Evolutionary conservation across 2,888 invertebrate species (phyloP).

Genomic region (Rhorus exstirpatorius): DNA sequence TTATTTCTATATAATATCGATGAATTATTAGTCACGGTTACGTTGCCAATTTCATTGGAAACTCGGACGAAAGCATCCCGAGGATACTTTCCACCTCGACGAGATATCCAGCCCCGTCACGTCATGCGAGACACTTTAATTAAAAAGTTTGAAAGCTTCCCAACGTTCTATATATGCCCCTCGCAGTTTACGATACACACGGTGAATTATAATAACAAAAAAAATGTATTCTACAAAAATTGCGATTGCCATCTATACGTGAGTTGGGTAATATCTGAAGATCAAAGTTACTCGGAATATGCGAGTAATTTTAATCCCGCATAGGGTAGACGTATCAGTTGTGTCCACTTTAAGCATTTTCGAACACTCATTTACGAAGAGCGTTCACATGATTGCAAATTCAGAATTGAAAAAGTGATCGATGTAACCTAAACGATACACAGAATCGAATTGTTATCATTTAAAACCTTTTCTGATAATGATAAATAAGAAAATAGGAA

Average conservation of each 20-base stretch:
- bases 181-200: slow-evolving; percentile 3
- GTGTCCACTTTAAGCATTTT: no score
- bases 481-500: no score
- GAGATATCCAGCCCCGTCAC: slow-evolving; percentile 40
- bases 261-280: neutral
- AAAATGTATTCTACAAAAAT: slow-evolving; percentile 19
- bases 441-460: no score
- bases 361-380: no score
- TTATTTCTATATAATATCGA: slow-evolving; percentile 28
- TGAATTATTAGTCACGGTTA: slow-evolving; percentile 50
- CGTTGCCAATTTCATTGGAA: slow-evolving; percentile 52
- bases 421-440: no score
- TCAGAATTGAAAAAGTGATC: no score
- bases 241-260: neutral
- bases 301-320: no score
- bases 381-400: no score
- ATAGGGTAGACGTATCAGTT: no score
- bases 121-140: slow-evolving; percentile 64
- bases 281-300: neutral
- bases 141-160: slow-evolving; percentile 60
- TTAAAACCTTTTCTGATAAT: no score
- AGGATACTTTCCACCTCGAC: slow-evolving; percentile 52
- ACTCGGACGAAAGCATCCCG: slow-evolving; percentile 27
- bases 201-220: slow-evolving; percentile 14
- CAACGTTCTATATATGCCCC: slow-evolving; percentile 27